Base-by-base conservation (phyloP, 1,140 invertebrate species). In the Apis dorsata region DNA sequence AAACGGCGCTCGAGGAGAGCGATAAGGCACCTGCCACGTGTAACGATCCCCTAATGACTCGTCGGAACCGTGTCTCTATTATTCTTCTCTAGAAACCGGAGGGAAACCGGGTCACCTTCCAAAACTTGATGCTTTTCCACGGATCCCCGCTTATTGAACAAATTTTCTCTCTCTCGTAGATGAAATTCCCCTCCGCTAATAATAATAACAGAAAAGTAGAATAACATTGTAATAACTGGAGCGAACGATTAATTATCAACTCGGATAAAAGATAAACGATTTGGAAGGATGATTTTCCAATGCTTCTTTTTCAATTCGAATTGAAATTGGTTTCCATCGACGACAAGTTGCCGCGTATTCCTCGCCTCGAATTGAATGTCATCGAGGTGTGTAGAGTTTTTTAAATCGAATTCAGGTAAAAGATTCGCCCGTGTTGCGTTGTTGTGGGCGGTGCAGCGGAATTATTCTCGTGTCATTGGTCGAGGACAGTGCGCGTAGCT, bases 1-100 rank as follows among this genome's bases (percentile, higher is more conserved):
- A 89, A 89, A 87, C 87, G 78, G 66, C 28, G 63, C 53, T 51
- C 65, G 21, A 68, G 76, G n/a, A 44, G 71, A 34, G 24, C 49
- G 44, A 55, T 21, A 8, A 83, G n/a, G 79, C 91, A 92, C 88
- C 92, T 92, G 91, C 88, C 84, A 84, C 73, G 51, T 71, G 77
- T 92, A 92, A 92, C 84, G 85, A 90, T 88, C 89, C 81, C 62
- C 78, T 90, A 90, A 90, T 89, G 87, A 90, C 85, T 88, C 71
- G 80, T 70, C 84, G 86, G 89, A 91, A 90, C 24, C 55, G 11
- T 74, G 79, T 74, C 73, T 88, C 86, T 83, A 85, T 79, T 79
- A 74, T 79, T 71, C 24, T 81, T 69, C 78, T 57, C 53, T 51
- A 55, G 19, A 79, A 82, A 82, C 62, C 60, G n/a, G 10, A 1